Evolutionary conservation across 30 jellyfish, hydroid and myxozoan genomes (phyloP), one percentile per base, ranked within the genome.

Genomic region (Cassiopea xamachana): DNA sequence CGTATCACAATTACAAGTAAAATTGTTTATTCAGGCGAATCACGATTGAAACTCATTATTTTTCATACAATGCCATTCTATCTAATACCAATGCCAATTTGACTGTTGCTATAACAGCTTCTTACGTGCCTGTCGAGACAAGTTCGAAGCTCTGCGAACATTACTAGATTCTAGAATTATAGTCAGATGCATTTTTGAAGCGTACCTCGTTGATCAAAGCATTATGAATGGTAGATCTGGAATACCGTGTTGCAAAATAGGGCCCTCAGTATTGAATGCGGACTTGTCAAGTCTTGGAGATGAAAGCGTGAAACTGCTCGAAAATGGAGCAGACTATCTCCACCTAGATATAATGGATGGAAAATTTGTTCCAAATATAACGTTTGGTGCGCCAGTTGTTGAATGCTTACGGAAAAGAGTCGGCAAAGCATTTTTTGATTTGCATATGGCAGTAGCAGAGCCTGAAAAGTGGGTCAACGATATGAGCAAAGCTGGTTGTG

Each of bases 291-390:
- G 68, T 16, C 78, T 97, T 69, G 93, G 92, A 1, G 97, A 88
- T 15, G 99, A 97, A 74, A 95, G 98, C 78, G 92, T 61, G 18
- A 82, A 89, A 6, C 92, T 97, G 9, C 78, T 94, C 19, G 93
- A 84, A n/a, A 48, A 82, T 90, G 99, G 99, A 1, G 99, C 99
- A 44, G 99, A 97, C 69, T 97, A 94, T 81, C 79, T 97, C 59
- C 99, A 97, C 81, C 80, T 97, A 50, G 99, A 97, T 81, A 99
- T 97, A 48, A 97, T 97, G 99, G 99, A 97, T 75, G 99, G 99
- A 89, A 81, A 91, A 6, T 97, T 97, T 97, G 99, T 97, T 14
- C 99, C 99, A 17, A 93, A 97, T 82, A 68, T 97, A 18, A 97
- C 98, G 17, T 97, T 97, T 84, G 99, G 99, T 1, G 98, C 99